Evolutionary conservation across 2,888 invertebrate species (phyloP), one percentile per base, ranked within the genome.

Genomic region (Cryptosula pallasiana): DNA sequence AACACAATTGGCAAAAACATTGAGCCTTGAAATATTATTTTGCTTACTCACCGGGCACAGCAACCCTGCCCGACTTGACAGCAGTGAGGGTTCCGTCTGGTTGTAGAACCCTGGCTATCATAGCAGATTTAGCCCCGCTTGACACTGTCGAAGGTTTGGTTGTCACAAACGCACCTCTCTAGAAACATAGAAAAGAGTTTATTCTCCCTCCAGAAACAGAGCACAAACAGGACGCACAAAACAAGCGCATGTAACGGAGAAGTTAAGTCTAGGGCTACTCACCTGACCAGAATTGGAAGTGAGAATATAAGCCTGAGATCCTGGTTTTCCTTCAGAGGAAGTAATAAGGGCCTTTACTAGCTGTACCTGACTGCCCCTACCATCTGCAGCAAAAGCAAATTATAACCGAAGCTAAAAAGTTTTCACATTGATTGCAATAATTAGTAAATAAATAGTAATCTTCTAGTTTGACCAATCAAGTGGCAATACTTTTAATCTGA

Each of bases 71-170:
- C 20, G 45, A 45, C 45, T 45, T 45, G 45, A 45, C 63, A 32
- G 63, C 32, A 13, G 27, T 32, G 13, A 63, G 34, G 2, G 32
- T 63, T 1, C 63, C 63, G n/a, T 63, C 63, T 63, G 63, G 63
- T 27, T 63, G 63, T 13, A 63, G 63, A 63, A 63, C 63, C 5
- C 63, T 2, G 63, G 63, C 32, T 63, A 63, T 63, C 63, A 63
- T 63, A 29, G 32, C 32, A 27, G 63, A 63, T 27, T 63, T 63
- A 23, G 13, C n/a, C 5, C 29, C 63, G 45, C 45, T 45, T 5
- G 9, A 13, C 45, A 45, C 45, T 45, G 45, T 45, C 2, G 63
- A 32, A 32, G 63, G 13, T 32, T 63, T 63, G 9, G 63, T 63
- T 3, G 63, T 63, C 29, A 63, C 25, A 45, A 45, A 45, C 9